A percentile compares a stretch with the other conserved stretches of the same genome.
phyloP scores from a whole-genome alignment of 2,888 invertebrate genomes.

The Cepaea hortensis region DNA sequence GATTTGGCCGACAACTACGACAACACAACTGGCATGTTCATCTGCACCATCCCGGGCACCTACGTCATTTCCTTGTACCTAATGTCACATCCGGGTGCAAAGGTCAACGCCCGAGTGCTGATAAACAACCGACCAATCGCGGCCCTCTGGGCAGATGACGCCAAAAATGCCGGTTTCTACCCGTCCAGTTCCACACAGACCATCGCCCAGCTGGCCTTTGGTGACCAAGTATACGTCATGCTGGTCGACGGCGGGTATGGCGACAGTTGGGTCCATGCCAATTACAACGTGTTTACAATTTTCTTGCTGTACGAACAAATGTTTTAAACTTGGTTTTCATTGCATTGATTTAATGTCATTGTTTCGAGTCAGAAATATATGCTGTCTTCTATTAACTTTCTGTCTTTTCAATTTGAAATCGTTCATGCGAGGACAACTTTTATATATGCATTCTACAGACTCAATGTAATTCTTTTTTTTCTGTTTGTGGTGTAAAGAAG shows the following conservation, averaged over 20 bases:
- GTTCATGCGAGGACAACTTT: too few species aligned
- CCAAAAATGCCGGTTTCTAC: conserved; percentile 58
- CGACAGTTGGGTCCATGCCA: conserved; percentile 62
- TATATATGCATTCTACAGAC: too few species aligned
- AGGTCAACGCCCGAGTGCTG: conserved; percentile 58
- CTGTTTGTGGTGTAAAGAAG: too few species aligned
- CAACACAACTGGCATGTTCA: conserved; percentile 58
- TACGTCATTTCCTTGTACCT: conserved; percentile 58
- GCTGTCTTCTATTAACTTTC: too few species aligned
- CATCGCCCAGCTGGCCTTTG: conserved; percentile 57
- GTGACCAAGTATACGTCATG: conserved; percentile 61
- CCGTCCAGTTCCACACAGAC: conserved; percentile 60
- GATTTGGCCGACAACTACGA: conserved; percentile 61
- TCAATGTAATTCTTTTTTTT: too few species aligned
- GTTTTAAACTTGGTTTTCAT: conserved; percentile 38
- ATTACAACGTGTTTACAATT: conserved; percentile 60
- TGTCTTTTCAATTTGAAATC: too few species aligned
- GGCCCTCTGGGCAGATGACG: conserved; percentile 61
- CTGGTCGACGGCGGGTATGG: conserved; percentile 60
- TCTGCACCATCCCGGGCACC: conserved; percentile 59
- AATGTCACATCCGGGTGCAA: conserved; percentile 61
- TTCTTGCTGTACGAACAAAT: conserved; percentile 57
- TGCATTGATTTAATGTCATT: not conserved
- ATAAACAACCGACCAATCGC: conserved; percentile 60
- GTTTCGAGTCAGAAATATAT: too few species aligned